Evolutionary conservation across 2,113 vertebrate species (phyloP).

Genomic region (Heliornis fulica): DNA sequence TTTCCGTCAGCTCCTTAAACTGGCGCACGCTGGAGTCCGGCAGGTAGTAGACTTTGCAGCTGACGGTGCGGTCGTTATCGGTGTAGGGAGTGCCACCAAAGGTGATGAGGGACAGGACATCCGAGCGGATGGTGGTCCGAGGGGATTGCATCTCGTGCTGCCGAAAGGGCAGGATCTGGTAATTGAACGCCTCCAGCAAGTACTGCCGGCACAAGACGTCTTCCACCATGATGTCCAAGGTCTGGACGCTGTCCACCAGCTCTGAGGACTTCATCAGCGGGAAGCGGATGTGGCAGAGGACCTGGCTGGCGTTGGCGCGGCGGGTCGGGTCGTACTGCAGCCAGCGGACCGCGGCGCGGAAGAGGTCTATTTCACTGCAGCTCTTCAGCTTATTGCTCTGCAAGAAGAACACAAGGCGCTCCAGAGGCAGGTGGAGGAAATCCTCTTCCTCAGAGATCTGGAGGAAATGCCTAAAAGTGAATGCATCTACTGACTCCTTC

Average conservation of each 20-base stretch:
- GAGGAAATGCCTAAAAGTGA: conserved; percentile 94
- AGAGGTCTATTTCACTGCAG: conserved; percentile 92
- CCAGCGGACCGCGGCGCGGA: conserved; percentile 90
- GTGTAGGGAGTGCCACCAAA: conserved; percentile 96
- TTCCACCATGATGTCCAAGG: conserved; percentile 94
- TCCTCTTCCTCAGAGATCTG: conserved; percentile 95
- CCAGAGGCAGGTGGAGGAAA: conserved; percentile 92
- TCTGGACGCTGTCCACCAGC: conserved; percentile 95
- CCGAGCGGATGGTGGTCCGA: conserved; percentile 86
- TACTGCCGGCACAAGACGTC: conserved; percentile 90
- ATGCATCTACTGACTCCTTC: conserved; percentile 91
- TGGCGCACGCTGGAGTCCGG: conserved; percentile 80
- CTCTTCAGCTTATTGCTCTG: conserved; percentile 94
- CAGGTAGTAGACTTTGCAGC: conserved; percentile 86
- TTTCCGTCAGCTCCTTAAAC: conserved; percentile 89
- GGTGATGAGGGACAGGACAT: conserved; percentile 84
- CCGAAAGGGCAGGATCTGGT: conserved; percentile 95
- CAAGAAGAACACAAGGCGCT: conserved; percentile 94
- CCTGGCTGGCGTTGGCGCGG: conserved; percentile 79
- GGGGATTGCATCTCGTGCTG: conserved; percentile 95
- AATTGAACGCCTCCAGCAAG: conserved; percentile 95
- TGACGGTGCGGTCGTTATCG: conserved; percentile 90
- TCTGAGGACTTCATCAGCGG: conserved; percentile 93
- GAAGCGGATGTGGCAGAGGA: conserved; percentile 94
- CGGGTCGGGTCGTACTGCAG: conserved; percentile 84